A percentile compares a stretch with the other conserved stretches of the same genome.
phyloP scores from a whole-genome alignment of 2,888 invertebrate genomes.

The Himalopsyche japonica region DNA sequence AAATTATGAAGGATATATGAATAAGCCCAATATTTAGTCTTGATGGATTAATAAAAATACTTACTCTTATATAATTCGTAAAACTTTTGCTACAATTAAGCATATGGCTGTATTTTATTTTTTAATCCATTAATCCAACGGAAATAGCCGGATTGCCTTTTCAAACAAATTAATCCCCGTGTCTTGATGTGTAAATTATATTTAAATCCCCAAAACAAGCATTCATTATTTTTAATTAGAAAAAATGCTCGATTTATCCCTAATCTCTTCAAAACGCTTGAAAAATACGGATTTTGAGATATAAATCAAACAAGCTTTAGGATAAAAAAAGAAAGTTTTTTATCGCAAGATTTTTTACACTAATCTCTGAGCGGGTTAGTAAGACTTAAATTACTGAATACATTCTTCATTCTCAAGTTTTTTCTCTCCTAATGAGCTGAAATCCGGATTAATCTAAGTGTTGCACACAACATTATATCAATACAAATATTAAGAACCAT shows the following conservation, averaged over 20 bases:
- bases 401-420: neutral
- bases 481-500: no score
- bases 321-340: neutral
- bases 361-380: neutral
- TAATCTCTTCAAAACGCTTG: neutral
- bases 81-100: neutral
- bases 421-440: neutral
- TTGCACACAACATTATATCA: neutral
- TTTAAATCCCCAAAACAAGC: slow-evolving; percentile 16
- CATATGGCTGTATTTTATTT: neutral
- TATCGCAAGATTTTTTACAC: neutral
- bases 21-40: no score
- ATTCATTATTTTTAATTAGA: neutral
- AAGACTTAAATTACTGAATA: neutral
- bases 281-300: neutral
- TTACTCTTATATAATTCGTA: neutral
- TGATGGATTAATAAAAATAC: neutral
- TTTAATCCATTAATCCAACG: neutral
- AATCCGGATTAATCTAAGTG: neutral
- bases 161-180: slow-evolving; percentile 17
- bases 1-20: no score
- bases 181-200: slow-evolving; percentile 25
- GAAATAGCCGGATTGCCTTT: neutral
- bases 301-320: neutral
- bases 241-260: neutral